Percentiles rank a stretch among this genome's conserved stretches.
Evolutionary conservation across 1,140 invertebrate species (phyloP).

Genomic region (Bactericera cockerelli): DNA sequence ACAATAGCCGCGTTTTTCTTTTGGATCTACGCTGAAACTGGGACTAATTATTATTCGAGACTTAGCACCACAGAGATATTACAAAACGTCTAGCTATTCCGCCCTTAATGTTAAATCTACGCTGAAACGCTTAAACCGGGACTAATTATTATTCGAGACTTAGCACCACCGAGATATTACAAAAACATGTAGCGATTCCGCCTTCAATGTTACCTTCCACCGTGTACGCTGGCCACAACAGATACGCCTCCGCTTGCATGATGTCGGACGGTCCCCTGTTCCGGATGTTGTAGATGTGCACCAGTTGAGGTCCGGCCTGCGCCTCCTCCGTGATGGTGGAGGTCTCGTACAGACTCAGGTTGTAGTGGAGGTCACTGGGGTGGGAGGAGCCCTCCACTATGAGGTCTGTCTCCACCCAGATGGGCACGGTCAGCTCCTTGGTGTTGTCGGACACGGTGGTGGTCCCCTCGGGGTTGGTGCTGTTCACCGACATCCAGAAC

Average conservation of each 20-base stretch:
- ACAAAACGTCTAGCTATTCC: no score
- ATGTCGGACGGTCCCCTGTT: slow-evolving; percentile 72
- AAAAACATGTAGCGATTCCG: no score
- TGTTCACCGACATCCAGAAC: slow-evolving; percentile 62
- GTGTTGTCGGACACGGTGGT: slow-evolving; percentile 44
- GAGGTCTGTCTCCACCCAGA: slow-evolving; percentile 60
- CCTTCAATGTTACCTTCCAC: slow-evolving; percentile 42
- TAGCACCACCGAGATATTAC: no score
- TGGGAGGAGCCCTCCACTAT: slow-evolving; percentile 52
- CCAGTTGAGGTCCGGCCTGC: slow-evolving; percentile 67
- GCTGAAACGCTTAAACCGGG: no score
- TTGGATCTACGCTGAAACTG: no score
- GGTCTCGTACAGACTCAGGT: slow-evolving; percentile 42
- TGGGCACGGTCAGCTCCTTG: slow-evolving; percentile 43
- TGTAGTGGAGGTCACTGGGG: slow-evolving; percentile 60
- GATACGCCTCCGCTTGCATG: slow-evolving; percentile 54
- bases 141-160: no score
- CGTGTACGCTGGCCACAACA: slow-evolving; percentile 72
- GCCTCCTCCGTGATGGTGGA: slow-evolving; percentile 46
- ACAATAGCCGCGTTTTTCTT: no score
- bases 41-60: no score
- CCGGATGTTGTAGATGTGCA: slow-evolving; percentile 67
- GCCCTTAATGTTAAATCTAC: no score
- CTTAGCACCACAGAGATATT: no score
- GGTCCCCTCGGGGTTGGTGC: slow-evolving; percentile 56